Evolutionary conservation across 2,113 vertebrate species (phyloP).

Genomic region (Mormyrus iriodes): DNA sequence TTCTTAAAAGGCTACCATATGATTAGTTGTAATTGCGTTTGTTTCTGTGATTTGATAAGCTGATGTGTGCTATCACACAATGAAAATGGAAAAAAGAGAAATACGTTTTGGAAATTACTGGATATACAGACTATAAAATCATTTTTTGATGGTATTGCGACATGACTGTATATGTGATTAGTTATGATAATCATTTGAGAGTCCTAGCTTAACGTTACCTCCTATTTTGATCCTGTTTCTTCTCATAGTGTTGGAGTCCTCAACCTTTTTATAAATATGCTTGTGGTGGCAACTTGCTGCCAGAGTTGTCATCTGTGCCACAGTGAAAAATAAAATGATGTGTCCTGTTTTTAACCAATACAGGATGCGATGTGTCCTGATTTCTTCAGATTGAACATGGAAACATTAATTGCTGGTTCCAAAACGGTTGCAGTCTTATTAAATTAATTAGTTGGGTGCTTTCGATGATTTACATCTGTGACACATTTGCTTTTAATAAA

Average conservation of each 20-base stretch:
- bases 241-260: not conserved
- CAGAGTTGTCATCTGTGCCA: not conserved
- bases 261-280: not conserved
- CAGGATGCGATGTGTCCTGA: not conserved
- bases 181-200: too few relatives aligned
- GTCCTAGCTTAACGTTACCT: too few relatives aligned
- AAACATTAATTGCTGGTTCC: not conserved
- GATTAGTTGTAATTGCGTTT: not conserved
- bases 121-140: not conserved
- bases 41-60: too few relatives aligned
- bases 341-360: not conserved
- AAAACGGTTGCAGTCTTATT: not conserved
- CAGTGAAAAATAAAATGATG: not conserved
- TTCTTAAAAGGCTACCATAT: not conserved
- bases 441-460: not conserved
- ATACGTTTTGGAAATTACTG: not conserved
- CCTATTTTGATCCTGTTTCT: too few relatives aligned
- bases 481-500: not conserved
- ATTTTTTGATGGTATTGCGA: too few relatives aligned
- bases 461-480: not conserved
- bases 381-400: not conserved
- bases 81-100: not conserved
- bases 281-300: not conserved
- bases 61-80: too few relatives aligned
- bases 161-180: too few relatives aligned